Evolutionary conservation across 64 coral and sea anemone genomes (phyloP), one percentile per base, ranked within the genome.

Genomic region (Montipora cactus): DNA sequence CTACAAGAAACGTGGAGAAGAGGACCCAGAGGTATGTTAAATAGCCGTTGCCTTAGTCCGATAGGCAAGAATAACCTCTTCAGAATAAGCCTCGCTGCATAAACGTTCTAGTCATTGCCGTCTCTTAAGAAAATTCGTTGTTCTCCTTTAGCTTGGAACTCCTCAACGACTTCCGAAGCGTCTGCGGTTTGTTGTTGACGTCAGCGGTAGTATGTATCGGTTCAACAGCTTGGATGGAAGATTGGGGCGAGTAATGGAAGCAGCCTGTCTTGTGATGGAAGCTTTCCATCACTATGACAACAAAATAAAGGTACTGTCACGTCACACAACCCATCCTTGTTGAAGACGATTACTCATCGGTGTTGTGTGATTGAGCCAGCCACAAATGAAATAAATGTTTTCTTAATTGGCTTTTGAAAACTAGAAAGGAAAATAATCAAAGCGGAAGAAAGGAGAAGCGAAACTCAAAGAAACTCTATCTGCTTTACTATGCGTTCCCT

Each of bases 131-230:
- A 8, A 46, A 49, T 16, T 80, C 7, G 28, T 80, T 80, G 3
- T 68, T 19, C 64, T 67, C 37, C 81, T 93, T 8, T 46, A 99
- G 98, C 89, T 92, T 15, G 98, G 98, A 25, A 87, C 94, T 48
- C 79, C 92, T 69, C 98, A 99, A 47, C 92, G 92, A 48, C 89
- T 99, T 20, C 98, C 98, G 3, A 99, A 99, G 80, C 95, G 90
- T 67, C 89, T 99, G 47, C 98, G 98, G 62, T 96, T 99, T 47
- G 98, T 99, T 20, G 95, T 99, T 18, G 98, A 99, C 94, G 98
- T 99, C 79, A 99, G 98, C 67, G 98, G 98, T 73, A 99, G 98
- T 68, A 99, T 99, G 98, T 99, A 99, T 77, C 80, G 98, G 15
- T 99, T 99, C 73, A 99, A 99, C 55, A 95, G 98, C 74, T 93